Evolutionary conservation across 2,888 invertebrate genomes (phyloP), one percentile per base, ranked within the genome.

Genomic region (Heteromurus nitidus): DNA sequence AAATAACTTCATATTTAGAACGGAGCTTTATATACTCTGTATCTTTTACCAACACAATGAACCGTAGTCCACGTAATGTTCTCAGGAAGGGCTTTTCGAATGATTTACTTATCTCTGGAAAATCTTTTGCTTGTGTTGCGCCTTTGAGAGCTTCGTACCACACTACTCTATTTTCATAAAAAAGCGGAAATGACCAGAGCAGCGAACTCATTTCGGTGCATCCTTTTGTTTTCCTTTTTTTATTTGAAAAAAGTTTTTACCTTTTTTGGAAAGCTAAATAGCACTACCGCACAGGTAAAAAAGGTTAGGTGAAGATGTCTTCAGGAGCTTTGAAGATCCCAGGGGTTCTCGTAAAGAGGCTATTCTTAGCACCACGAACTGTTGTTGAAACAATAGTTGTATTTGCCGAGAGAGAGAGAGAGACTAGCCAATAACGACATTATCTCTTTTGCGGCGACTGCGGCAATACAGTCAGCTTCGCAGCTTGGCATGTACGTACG

Each of bases 311-410:
- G 24, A 55, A 62, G 36, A 80, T 42, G 47, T 24, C 67, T 80
- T 74, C 81, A 81, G 81, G 81, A 81, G 81, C 81, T 70, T 70
- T 69, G 42, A 60, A 75, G 70, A 70, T 75, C 81, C 75, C 81
- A 81, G 81, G 81, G 81, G 81, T 75, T 75, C 81, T 81, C 75
- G 47, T 75, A 81, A 81, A 81, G 69, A 81, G 81, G 81, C 81
- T 81, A 81, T 81, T 81, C 81, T 81, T 81, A 81, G 81, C 81
- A 81, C 81, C 81, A 74, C 13, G 75, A 24, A 69, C 26, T 65
- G 68, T 67, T 62, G 47, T 65, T 75, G 81, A 81, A 75, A 81
- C 81, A 81, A 81, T 81, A 75, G 75, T 55, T 68, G 62, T 68
- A 62, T 81, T 81, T 81, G 75, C 81, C 75, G 68, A 69, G 74